Evolutionary conservation across 2,113 vertebrate genomes (phyloP), one percentile per base, ranked within the genome.

Genomic region (Pitta sordida): DNA sequence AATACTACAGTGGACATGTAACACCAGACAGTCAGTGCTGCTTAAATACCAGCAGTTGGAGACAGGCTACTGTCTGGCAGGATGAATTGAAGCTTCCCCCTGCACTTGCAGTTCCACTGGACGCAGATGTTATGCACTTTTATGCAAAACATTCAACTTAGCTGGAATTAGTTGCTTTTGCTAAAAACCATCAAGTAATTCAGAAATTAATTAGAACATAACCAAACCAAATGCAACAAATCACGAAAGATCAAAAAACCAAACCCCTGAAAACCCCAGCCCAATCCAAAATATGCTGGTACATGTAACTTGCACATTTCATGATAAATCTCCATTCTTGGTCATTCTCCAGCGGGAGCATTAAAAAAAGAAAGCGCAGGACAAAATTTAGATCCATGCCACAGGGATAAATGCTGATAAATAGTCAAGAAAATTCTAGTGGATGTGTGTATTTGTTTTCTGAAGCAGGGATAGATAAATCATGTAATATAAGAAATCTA

Each of bases 401-500:
- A 87, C 63, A 77, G 83, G 44, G 77, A 91, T 20, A 86, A 88
- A 94, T 60, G 44, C 59, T 94, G 89, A 88, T 60, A 94, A 91
- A 89, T 68, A 49, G 44, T 88, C 84, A 65, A 95, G 63, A 90
- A 91, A 95, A 96, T 81, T 86, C 76, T 75, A 93, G 37, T 88
- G 65, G 46, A 86, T 67, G 21, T 53, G 14, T 70, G n/a, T 89
- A 86, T 94, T 88, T 95, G 74, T 94, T 96, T 95, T 80, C 80
- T 92, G 88, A 83, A 95, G 46, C 2, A 0, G 43, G 46, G 69
- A 55, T 59, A 88, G 77, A 86, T 83, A 91, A 94, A 90, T 85
- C 71, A 88, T 55, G 62, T 80, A 95, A 96, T 51, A 64, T 81
- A 89, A 90, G 81, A 87, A 86, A 88, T 41, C 39, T 27, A 68